Percentiles rank a stretch among this genome's conserved stretches.
phyloP scores from a whole-genome alignment of 2,797 vertebrate genomes.

The Alcedo atthis region DNA sequence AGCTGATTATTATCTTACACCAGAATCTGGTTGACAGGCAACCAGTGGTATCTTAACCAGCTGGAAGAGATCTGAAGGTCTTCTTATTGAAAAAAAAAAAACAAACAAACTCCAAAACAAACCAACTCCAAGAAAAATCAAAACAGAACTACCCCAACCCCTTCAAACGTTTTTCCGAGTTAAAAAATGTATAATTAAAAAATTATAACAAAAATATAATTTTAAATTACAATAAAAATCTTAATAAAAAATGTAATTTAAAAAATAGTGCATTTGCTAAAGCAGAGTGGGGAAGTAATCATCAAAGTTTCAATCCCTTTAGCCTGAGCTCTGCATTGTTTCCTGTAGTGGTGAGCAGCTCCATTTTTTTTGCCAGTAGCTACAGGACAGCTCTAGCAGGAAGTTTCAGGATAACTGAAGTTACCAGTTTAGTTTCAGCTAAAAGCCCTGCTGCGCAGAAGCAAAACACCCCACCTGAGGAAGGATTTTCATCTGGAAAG shows the following conservation, averaged over 20 bases:
- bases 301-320: neutral
- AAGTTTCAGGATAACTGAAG: neutral
- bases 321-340: neutral
- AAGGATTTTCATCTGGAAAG: neutral
- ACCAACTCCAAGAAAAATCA: neutral
- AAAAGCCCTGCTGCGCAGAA: neutral
- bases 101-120: neutral
- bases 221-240: too few relatives aligned
- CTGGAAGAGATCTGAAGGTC: neutral
- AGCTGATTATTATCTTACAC: slow-evolving; percentile 10
- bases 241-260: too few relatives aligned
- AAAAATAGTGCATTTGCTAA: neutral
- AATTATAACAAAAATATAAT: too few relatives aligned
- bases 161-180: neutral
- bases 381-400: neutral
- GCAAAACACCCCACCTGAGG: neutral
- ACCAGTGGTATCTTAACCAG: neutral
- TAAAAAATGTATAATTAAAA: neutral
- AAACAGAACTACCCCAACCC: neutral
- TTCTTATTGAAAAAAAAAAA: neutral
- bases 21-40: slow-evolving; percentile 18
- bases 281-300: neutral
- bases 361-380: neutral
- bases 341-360: neutral
- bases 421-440: neutral